Evolutionary conservation across 2,113 vertebrate species (phyloP), one percentile per base, ranked within the genome.

Genomic region (Grantiella picta): DNA sequence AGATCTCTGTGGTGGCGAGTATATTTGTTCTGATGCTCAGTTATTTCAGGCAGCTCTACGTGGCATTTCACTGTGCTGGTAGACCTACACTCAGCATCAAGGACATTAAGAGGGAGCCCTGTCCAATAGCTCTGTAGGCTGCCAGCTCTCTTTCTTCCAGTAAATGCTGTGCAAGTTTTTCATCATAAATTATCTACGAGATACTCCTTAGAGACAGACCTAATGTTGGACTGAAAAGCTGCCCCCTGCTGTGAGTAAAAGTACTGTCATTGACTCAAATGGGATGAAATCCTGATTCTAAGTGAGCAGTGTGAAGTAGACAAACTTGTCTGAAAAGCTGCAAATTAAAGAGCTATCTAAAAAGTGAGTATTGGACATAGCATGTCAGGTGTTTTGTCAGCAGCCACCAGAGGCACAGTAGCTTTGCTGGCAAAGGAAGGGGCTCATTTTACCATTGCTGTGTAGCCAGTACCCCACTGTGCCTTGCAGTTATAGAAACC

Each of bases 81-180:
- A 92, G 68, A 84, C 35, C 64, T 75, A 23, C 35, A 72, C 72
- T 63, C 91, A 70, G 49, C 53, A 82, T 90, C 87, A 88, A 95
- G 75, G 82, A 73, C 75, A 53, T 83, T 78, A 91, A 86, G 79
- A 93, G 29, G 70, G 25, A 96, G 29, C 15, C 24, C 56, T 81
- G 38, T 64, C 52, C 79, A 88, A 66, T 54, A 88, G 45, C 19
- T 72, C 44, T 54, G 45, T 70, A 61, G 42, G 54, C 42, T 93
- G 94, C 47, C 59, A 50, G 21, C 24, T 90, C 53, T 42, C 23
- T 78, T 40, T 90, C 9, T 53, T 88, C 47, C 36, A 66, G 54
- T 81, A 90, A 94, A 76, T 29, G 45, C 18, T n/a, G 42, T 3
- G 3, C 15, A 66, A 20, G 23, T 35, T 85, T 92, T 91, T 82